Evolutionary conservation across 2,113 vertebrate species (phyloP).

Genomic region (Calidris pugnax): DNA sequence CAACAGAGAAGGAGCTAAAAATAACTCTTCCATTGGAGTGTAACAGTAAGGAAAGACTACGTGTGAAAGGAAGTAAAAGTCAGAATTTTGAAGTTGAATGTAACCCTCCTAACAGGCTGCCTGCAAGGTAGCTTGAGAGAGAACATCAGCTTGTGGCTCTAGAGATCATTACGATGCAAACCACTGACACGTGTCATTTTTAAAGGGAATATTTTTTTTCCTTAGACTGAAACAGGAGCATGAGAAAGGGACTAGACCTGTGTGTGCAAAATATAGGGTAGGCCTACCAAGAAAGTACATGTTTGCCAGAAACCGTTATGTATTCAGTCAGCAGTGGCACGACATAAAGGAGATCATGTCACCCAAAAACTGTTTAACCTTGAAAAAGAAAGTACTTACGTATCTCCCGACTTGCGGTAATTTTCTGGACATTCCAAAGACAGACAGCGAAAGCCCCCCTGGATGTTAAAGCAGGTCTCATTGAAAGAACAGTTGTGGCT

Average conservation of each 20-base stretch:
- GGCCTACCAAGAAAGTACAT: neutral
- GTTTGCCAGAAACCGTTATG: neutral
- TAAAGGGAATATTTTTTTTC: neutral
- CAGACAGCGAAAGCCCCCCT: conserved; percentile 90
- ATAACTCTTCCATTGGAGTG: neutral
- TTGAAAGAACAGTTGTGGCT: conserved; percentile 88
- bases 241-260: neutral
- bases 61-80: neutral
- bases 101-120: neutral
- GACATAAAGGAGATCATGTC: neutral
- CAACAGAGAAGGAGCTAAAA: neutral
- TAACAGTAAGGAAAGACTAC: neutral
- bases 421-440: conserved; percentile 88
- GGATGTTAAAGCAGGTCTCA: conserved; percentile 96
- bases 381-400: conserved; percentile 80
- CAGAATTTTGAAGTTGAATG: neutral
- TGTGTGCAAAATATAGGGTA: neutral
- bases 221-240: neutral
- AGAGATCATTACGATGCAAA: neutral
- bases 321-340: neutral
- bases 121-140: neutral
- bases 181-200: neutral
- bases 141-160: neutral
- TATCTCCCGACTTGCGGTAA: conserved; percentile 87
- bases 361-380: neutral